Percentiles rank a stretch among this genome's conserved stretches.
Evolutionary conservation across 2,888 invertebrate genomes (phyloP).

Genomic region (Margaritifera margaritifera): DNA sequence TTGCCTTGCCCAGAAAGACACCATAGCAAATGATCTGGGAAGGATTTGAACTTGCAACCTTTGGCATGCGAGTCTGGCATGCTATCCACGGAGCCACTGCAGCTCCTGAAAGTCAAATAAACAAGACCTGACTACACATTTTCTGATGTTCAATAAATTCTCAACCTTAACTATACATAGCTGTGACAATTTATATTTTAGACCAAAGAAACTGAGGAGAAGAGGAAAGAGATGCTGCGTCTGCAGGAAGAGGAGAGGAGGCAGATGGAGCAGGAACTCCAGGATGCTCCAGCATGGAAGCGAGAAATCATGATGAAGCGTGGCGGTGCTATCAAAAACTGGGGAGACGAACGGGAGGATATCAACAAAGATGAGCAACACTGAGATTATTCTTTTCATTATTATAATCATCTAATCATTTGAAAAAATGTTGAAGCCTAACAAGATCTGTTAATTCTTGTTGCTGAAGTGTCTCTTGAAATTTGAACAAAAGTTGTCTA

Average conservation of each 20-base stretch:
- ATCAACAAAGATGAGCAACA: constrained; percentile 37
- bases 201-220: constrained; percentile 30
- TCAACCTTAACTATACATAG: neutral
- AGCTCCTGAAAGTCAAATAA: too few species aligned
- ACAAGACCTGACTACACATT: too few species aligned
- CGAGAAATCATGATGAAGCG: constrained; percentile 57
- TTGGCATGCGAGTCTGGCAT: too few species aligned
- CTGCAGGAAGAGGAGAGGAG: constrained; percentile 35
- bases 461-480: too few species aligned
- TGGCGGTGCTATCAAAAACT: constrained; percentile 47
- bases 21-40: too few species aligned
- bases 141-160: neutral
- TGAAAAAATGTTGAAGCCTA: too few species aligned
- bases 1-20: too few species aligned
- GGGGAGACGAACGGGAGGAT: constrained; percentile 49
- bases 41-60: too few species aligned
- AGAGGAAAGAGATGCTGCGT: constrained; percentile 18
- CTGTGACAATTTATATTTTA: constrained; percentile 7
- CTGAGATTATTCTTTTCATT: neutral
- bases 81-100: too few species aligned
- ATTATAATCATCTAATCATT: too few species aligned
- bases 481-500: too few species aligned
- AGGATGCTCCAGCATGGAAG: constrained; percentile 60
- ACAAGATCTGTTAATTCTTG: too few species aligned
- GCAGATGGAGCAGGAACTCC: constrained; percentile 46